Base-by-base conservation (phyloP, 1,140 invertebrate species). In the Arion vulgaris region DNA sequence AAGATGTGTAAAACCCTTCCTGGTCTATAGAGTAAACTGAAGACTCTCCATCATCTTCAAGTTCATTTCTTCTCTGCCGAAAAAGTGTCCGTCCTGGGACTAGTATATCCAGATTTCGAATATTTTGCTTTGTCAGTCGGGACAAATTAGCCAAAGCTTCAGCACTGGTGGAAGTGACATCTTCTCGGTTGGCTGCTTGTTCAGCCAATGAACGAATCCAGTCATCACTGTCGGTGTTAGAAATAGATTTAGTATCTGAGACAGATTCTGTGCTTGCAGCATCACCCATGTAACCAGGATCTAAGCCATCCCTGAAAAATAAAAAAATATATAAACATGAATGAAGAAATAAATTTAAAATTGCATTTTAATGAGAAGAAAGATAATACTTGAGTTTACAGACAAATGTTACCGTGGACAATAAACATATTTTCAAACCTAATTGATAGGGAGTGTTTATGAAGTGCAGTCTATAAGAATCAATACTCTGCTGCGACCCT, bases 1-100 rank as follows among this genome's bases (percentile, higher is more conserved):
- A 98, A 19, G 97, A 98, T 0, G 98, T 99, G 91, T 98, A 99
- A 91, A 98, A 99, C 19, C 98, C 97, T 92, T 98, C 98, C 23
- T 97, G 98, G 90, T 99, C 98, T 88, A 97, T 97, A 9, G 97
- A 98, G 92, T 98, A 98, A 69, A 97, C 96, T 0, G 97, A 98
- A 88, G 96, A 97, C 7, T 96, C 97, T 92, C 98, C 97, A 57
- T 96, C 95, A 89, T 98, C 97, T 90, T 97, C 96, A 51, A 81
- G 39, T 32, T 72, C 45, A 38, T 73, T 81, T 82, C 95, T 93
- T 89, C 94, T 45, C 23, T 77, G 71, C 34, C 75, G 82, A 7
- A 81, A 76, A 73, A 77, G 49, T 15, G 69, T 79, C 36, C 76
- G 66, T 1, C 84, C 85, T 9, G 87, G 85, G 28, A 87, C 86